Evolutionary conservation across 2,113 vertebrate genomes (phyloP).

Genomic region (Eidolon helvum): DNA sequence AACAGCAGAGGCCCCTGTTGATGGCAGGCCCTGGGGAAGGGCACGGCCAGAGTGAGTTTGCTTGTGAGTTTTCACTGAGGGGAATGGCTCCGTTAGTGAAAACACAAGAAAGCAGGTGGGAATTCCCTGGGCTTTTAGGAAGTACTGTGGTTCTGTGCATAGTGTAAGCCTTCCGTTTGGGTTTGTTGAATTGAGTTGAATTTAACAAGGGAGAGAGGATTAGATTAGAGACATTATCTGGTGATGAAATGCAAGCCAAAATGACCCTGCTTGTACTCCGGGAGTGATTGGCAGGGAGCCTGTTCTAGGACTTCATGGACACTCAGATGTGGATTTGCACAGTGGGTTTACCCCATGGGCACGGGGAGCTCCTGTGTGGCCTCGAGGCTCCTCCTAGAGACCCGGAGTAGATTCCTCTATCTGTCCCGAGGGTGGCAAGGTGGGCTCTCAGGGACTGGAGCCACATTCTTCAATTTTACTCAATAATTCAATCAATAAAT

Average conservation of each 20-base stretch:
- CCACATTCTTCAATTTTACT: background rate
- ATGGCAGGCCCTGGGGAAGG: background rate
- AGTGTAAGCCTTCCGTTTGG: background rate
- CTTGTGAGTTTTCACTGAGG: background rate
- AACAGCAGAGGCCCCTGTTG: background rate
- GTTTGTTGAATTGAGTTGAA: background rate
- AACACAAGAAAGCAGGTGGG: background rate
- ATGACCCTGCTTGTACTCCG: background rate
- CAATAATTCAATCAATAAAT: background rate
- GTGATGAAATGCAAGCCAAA: background rate
- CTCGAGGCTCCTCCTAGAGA: background rate
- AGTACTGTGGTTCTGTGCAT: background rate
- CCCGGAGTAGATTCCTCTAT: background rate
- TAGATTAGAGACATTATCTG: background rate
- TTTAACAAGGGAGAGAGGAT: slow-evolving; percentile 19
- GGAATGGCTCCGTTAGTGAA: background rate
- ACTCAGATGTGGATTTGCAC: background rate
- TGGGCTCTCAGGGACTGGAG: background rate
- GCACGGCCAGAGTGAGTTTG: background rate
- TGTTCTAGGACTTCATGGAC: background rate
- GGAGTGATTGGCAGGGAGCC: background rate
- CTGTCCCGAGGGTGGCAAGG: accelerated
- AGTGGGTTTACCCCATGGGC: background rate
- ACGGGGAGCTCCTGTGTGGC: too few relatives aligned
- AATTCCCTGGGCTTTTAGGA: background rate